Evolutionary conservation across 2,888 invertebrate genomes (phyloP), one percentile per base, ranked within the genome.

Genomic region (Amiota communis): DNA sequence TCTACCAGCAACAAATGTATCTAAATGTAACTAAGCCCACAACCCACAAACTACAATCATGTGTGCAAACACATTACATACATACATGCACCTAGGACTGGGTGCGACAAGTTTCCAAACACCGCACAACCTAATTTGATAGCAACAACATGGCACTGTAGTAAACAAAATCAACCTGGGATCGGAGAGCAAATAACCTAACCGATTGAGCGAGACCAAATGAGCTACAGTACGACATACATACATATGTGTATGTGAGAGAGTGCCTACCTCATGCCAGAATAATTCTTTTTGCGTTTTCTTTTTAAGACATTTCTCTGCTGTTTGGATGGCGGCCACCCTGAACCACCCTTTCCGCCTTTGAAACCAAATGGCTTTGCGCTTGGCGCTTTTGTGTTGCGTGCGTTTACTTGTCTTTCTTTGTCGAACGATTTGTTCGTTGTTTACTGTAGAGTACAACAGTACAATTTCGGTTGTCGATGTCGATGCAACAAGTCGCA

Each of bases 401-500:
- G 48, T 68, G 17, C 15, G 51, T 15, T 59, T 23, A n/a, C 59
- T 70, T 63, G 65, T 51, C 48, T n/a, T 56, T 61, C 36, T 20
- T 61, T 47, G 53, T 23, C 63, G 75, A 36, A 67, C 65, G 70
- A 68, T 73, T 72, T 76, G 75, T 59, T 15, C 61, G 79, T 79
- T 77, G 81, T 76, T 75, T 79, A 83, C 23, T 23, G 23, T 23
- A 3, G 1, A 23, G 23, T 2, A 23, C 23, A 3, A 23, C 76
- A 83, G 83, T 83, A 74, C 59, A 75, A 74, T 75, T 82, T 79
- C 76, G 78, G 75, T 77, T 75, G 75, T 80, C 81, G 79, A 77
- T 75, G 75, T 80, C 81, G 79, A 72, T 83, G 83, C 83, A 86
- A 86, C 83, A 85, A 83, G 86, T 86, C 83, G 79, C 73, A 73